phyloP scores from a whole-genome alignment of 2,888 invertebrate species.

The Dicyrtomina minuta region DNA sequence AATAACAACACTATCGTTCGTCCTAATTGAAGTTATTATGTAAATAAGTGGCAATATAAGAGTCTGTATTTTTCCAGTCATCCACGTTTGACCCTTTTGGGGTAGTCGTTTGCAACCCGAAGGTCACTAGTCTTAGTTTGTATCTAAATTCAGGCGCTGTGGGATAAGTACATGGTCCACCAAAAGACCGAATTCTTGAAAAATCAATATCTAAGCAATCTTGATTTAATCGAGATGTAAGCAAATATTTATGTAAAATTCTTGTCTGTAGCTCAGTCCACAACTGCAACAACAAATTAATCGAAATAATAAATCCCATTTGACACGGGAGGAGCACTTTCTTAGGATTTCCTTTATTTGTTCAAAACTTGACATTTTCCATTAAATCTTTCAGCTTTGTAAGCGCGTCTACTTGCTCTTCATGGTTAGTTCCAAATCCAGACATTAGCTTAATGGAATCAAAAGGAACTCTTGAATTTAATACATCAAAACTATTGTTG shows the following conservation, averaged over 20 bases:
- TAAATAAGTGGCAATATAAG: no score
- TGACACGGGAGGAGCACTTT: conserved; percentile 26
- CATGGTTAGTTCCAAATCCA: conserved; percentile 13
- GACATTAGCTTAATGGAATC: conserved; percentile 10
- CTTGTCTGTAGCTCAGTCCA: neutral
- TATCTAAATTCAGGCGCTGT: conserved; percentile 18
- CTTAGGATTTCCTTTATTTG: conserved; percentile 15
- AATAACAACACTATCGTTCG: no score
- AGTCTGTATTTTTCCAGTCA: no score
- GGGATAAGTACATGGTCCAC: conserved; percentile 10
- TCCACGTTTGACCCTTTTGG: conserved; percentile 11
- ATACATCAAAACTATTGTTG: conserved; percentile 35
- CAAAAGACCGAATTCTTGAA: conserved; percentile 17
- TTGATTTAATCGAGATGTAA: conserved; percentile 19
- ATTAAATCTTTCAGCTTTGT: neutral
- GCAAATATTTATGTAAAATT: neutral
- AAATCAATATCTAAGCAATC: conserved; percentile 30
- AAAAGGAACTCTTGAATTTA: conserved; percentile 32
- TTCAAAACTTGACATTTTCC: neutral
- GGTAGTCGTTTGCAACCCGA: conserved; percentile 18
- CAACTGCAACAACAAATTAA: neutral
- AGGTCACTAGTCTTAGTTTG: conserved; percentile 19
- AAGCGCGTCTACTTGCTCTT: conserved; percentile 15
- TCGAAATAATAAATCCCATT: conserved; percentile 26
- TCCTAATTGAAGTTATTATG: no score